Conservation (phyloP, 2,113 vertebrate genomes). For the Hystrix brachyura region DNA sequence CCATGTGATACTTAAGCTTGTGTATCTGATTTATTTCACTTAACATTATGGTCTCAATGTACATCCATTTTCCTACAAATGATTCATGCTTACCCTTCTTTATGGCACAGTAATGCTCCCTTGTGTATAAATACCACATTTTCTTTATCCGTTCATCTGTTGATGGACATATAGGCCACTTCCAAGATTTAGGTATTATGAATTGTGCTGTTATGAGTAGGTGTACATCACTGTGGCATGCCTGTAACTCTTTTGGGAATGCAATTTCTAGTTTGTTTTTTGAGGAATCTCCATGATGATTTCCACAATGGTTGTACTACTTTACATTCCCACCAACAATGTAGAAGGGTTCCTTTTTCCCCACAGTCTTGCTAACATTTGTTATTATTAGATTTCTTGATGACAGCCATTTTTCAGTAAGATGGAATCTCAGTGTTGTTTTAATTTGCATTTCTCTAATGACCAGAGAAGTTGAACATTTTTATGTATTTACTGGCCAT, state of each 20-base stretch:
- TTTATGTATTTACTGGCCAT: background rate
- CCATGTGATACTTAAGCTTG: too few species aligned
- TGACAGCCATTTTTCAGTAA: background rate
- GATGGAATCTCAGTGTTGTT: background rate
- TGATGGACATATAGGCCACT: background rate
- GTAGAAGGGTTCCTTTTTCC: background rate
- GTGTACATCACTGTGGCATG: background rate
- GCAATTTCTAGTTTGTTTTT: background rate
- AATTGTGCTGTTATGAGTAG: background rate
- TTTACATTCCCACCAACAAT: background rate
- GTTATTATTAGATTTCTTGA: background rate
- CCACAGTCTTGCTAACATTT: background rate
- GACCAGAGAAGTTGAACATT: background rate
- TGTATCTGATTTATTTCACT: background rate
- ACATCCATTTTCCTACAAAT: background rate
- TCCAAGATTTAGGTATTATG: background rate
- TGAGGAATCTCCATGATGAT: background rate
- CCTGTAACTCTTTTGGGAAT: background rate
- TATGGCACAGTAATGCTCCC: background rate
- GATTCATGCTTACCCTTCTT: background rate
- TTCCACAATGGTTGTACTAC: background rate
- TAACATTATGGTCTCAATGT: background rate
- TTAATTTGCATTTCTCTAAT: background rate
- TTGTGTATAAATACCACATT: background rate
- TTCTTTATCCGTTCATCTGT: background rate